A percentile compares a stretch with the other conserved stretches of the same genome.
These are phyloP conservation scores for Patiria miniata DNA, from an alignment of 35 echinoderm and acorn worm species.

Conservation along the genomic window DNA sequence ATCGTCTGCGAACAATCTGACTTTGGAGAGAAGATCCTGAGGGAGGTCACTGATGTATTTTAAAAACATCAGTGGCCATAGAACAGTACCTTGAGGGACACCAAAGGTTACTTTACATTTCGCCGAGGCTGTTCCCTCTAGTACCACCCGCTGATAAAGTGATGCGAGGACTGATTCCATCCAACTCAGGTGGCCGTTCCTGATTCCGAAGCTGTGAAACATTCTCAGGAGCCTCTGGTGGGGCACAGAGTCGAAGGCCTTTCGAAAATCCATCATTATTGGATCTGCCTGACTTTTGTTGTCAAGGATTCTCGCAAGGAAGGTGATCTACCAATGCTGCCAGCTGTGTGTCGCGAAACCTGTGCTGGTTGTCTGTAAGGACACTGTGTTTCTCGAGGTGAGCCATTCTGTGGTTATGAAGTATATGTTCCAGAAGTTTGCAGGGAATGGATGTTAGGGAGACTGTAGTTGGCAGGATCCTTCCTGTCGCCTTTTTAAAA, in stretches of 20 bases:
- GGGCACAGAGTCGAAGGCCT: constrained; percentile 66
- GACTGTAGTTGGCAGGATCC: constrained; percentile 58
- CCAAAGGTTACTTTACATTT: constrained; percentile 33
- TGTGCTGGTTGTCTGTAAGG: constrained; percentile 44
- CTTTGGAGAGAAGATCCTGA: constrained; percentile 5
- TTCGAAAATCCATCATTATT: constrained; percentile 53
- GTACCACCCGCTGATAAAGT: constrained; percentile 41
- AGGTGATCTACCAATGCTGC: constrained; percentile 35
- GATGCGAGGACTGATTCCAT: constrained; percentile 41
- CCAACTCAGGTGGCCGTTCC: constrained; percentile 42
- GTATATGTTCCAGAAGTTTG: constrained; percentile 64
- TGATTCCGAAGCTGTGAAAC: constrained; percentile 43
- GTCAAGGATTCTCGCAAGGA: constrained; percentile 34
- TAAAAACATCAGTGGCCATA: constrained; percentile 67
- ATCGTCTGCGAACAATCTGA: constrained; percentile 86
- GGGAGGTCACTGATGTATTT: constrained; percentile 65
- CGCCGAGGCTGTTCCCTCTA: constrained; percentile 45
- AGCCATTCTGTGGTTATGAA: constrained; percentile 36
- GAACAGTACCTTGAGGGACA: constrained; percentile 75
- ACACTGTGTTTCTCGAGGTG: constrained; percentile 59
- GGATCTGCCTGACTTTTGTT: constrained; percentile 36
- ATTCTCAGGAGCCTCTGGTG: constrained; percentile 46
- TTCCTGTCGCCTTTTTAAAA: constrained; percentile 65
- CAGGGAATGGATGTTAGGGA: constrained; percentile 65
- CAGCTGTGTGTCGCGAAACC: constrained; percentile 68